Conservation (phyloP, 1,140 invertebrate genomes). For the Stratiolaelaps scimitus region DNA sequence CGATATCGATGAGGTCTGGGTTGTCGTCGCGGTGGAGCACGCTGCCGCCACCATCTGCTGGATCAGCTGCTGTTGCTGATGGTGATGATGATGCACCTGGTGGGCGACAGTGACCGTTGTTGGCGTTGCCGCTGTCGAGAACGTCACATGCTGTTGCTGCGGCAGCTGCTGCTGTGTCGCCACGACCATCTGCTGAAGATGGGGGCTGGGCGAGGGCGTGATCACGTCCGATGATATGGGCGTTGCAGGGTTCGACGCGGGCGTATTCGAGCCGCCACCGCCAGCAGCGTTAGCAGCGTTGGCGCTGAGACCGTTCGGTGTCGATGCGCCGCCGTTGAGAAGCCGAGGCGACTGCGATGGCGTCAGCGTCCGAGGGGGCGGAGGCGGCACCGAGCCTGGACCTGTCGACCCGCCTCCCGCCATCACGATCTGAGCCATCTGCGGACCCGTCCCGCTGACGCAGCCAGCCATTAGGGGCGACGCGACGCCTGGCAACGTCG, state of each 20-base stretch:
- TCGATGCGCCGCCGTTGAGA: not conserved
- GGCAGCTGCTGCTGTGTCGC: not conserved
- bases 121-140: not conserved
- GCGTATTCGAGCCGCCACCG: slow-evolving; percentile 1
- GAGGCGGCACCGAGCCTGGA: too few relatives aligned
- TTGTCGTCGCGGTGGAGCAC: slow-evolving; percentile 10
- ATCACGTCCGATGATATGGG: slow-evolving; percentile 10
- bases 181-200: slow-evolving; percentile 3
- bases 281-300: too few relatives aligned
- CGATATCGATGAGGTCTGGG: slow-evolving; percentile 16
- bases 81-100: slow-evolving; percentile 1
- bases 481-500: too few relatives aligned
- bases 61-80: not conserved
- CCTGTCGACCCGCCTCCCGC: too few relatives aligned
- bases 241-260: slow-evolving; percentile 17
- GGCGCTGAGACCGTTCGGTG: not conserved
- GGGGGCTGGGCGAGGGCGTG: slow-evolving; percentile 24
- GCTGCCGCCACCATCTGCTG: not conserved
- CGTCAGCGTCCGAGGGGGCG: too few relatives aligned
- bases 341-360: too few relatives aligned
- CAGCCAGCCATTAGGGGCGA: too few relatives aligned
- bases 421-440: too few relatives aligned
- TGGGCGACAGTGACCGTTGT: not conserved
- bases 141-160: not conserved
- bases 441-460: too few relatives aligned